These are phyloP conservation scores for Conus canariensis DNA, from an alignment of 2,888 invertebrate genomes.

Conservation along the genomic window DNA sequence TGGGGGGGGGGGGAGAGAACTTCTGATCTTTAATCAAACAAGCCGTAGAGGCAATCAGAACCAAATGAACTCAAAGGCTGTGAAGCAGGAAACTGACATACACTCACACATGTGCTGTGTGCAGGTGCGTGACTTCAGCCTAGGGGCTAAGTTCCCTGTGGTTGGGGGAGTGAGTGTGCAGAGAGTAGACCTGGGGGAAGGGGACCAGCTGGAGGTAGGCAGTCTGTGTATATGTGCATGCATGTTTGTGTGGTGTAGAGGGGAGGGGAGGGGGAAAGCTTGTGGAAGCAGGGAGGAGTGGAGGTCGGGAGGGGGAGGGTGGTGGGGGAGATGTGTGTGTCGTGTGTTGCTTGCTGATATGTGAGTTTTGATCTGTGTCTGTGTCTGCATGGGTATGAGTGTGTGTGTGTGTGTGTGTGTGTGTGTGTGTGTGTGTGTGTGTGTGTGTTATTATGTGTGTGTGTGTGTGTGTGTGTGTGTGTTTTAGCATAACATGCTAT, in stretches of 20 bases:
- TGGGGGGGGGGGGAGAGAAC: too few relatives aligned
- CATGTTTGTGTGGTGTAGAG: background rate
- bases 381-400: background rate
- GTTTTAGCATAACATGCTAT: too few relatives aligned
- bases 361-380: background rate
- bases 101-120: constrained; percentile 80
- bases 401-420: background rate
- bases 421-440: background rate
- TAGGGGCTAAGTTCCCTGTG: constrained; percentile 95
- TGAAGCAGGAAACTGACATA: too few relatives aligned
- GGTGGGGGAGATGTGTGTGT: too few relatives aligned
- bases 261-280: too few relatives aligned
- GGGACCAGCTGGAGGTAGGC: constrained; percentile 86
- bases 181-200: constrained; percentile 88
- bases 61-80: too few relatives aligned
- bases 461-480: too few relatives aligned
- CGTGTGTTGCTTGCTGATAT: background rate
- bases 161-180: constrained; percentile 90
- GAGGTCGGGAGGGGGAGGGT: too few relatives aligned
- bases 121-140: constrained; percentile 86
- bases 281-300: too few relatives aligned
- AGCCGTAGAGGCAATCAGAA: too few relatives aligned
- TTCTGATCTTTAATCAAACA: too few relatives aligned
- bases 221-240: background rate
- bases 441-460: too few relatives aligned